Base-by-base conservation (phyloP, 2,888 invertebrate genomes). In the Oxycera nigricornis region DNA sequence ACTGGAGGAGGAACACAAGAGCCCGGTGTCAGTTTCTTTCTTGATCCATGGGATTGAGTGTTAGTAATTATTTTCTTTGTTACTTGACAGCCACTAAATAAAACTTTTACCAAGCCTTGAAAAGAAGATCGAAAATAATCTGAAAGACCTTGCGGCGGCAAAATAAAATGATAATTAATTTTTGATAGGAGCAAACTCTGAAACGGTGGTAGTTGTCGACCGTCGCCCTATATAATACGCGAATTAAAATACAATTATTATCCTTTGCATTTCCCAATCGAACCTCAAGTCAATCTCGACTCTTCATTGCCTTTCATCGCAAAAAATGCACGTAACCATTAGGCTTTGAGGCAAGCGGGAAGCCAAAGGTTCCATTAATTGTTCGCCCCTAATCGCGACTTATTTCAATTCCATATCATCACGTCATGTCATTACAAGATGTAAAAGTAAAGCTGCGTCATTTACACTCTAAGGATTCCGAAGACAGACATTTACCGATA, bases 341-440 rank as follows among this genome's bases (percentile, higher is more conserved):
- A 59, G 59, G 28, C 59, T 59, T 59, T 59, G 14, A 59, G 59
- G 30, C 59, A 30, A 14, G 28, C 30, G 7, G 11, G 11, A 11
- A 11, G 6, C 7, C 9, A 59, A 59, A 30, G 59, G 14, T 14
- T 59, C 28, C 30, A 2, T 59, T 59, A 1, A 4, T 9, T 28
- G 14, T 59, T 2, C 11, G 28, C 14, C 28, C 59, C 59, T 59
- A 59, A 59, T 59, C 59, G 59, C 59, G 30, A 59, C 59, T 59
- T 59, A 59, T 59, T 59, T 59, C 59, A 59, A 59, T 59, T 59
- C 30, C 59, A 14, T 52, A 55, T 41, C 55, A 70, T 55, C 35
- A 30, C 70, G 55, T 52, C 70, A 52, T 31, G 70, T 70, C 70
- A 70, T 55, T 70, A 70, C 52, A 70, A 70, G 70, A 55, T 70